Evolutionary conservation across 92 coral and sea anemone species (phyloP).

Genomic region (Metridium senile): DNA sequence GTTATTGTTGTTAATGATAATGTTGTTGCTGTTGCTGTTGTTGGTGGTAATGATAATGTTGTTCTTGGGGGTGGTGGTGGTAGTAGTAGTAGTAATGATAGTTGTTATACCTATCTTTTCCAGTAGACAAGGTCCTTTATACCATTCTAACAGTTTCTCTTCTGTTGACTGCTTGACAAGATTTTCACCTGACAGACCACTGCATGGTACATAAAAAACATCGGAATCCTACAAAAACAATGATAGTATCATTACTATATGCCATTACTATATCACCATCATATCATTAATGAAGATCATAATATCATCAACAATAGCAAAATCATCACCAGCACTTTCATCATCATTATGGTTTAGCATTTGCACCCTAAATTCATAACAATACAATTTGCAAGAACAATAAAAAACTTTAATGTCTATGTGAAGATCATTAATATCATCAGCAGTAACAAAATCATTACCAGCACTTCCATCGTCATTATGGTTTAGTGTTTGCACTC

Average conservation of each 20-base stretch:
- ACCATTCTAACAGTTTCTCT: conserved; percentile 68
- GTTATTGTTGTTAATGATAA: background rate
- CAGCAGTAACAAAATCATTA: no score
- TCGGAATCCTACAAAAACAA: conserved; percentile 67
- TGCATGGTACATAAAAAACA: conserved; percentile 90
- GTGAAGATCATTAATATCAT: no score
- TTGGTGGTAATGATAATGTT: background rate
- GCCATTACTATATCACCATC: background rate
- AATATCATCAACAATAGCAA: background rate
- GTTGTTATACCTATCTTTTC: conserved; percentile 79
- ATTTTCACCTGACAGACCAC: conserved; percentile 96
- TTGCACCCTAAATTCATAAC: no score
- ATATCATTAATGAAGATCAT: background rate
- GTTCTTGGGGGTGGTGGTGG: no score
- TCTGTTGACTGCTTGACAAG: conserved; percentile 65
- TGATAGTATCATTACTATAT: background rate
- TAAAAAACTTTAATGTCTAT: no score
- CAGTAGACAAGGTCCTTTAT: conserved; percentile 82
- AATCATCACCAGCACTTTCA: no score
- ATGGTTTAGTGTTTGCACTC: no score
- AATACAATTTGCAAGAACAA: no score
- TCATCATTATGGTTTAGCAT: no score
- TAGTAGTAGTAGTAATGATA: no score
- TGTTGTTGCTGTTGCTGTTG: background rate
- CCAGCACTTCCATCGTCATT: no score